Conservation (phyloP, 2,888 invertebrate genomes). For the Orthonevra nobilis region DNA sequence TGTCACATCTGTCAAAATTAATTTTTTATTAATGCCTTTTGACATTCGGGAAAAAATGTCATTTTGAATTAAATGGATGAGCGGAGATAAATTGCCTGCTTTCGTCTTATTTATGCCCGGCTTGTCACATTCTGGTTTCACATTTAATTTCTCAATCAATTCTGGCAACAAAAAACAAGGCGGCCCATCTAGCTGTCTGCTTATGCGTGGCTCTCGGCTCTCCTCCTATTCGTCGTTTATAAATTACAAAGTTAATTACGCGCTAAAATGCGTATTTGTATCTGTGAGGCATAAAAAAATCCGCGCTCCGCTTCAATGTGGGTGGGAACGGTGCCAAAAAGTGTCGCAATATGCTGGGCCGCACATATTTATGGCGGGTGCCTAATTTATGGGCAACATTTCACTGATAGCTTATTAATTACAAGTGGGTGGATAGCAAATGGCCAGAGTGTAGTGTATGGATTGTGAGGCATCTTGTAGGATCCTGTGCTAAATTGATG, state of each 20-base stretch:
- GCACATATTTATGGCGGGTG: constrained; percentile 30
- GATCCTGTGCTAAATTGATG: constrained; percentile 37
- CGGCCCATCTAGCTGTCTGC: background rate
- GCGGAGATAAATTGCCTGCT: constrained; percentile 68
- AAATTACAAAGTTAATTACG: constrained; percentile 64
- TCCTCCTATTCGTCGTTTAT: constrained; percentile 59
- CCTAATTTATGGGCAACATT: constrained; percentile 40
- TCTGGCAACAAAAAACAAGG: background rate
- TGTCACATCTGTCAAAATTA: constrained; percentile 66
- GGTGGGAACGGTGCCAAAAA: constrained; percentile 41
- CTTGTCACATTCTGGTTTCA: constrained; percentile 56
- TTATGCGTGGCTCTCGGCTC: constrained; percentile 10
- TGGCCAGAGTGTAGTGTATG: constrained; percentile 42
- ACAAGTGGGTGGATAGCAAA: constrained; percentile 55
- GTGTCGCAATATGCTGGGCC: constrained; percentile 45
- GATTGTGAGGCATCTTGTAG: constrained; percentile 3
- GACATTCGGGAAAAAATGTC: constrained; percentile 61
- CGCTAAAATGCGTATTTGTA: constrained; percentile 58
- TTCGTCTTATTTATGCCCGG: constrained; percentile 65
- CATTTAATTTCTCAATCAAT: constrained; percentile 63
- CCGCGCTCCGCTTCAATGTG: background rate
- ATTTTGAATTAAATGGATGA: constrained; percentile 66
- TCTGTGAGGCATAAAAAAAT: constrained; percentile 25
- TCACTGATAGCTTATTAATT: constrained; percentile 62
- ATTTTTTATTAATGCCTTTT: constrained; percentile 61